These are phyloP conservation scores for Eueremaeus valkanovi DNA, from an alignment of 2,888 invertebrate species.

Conservation along the genomic window DNA sequence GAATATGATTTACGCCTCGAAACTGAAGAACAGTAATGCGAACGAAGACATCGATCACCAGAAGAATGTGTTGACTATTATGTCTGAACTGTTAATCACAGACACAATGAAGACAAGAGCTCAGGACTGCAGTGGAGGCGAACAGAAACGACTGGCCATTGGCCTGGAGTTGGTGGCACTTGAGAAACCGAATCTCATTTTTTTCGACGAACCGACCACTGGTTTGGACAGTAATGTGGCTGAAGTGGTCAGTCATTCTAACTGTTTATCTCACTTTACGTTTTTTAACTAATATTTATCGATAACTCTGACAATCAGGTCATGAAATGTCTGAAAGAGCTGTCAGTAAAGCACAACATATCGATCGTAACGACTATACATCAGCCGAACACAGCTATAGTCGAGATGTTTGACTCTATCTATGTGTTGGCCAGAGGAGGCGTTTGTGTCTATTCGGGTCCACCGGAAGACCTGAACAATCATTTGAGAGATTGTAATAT, in stretches of 20 bases:
- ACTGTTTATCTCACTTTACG: background rate
- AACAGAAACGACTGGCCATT: slow-evolving; percentile 1
- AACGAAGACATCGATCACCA: background rate
- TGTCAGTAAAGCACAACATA: background rate
- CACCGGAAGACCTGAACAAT: background rate
- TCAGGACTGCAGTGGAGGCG: background rate
- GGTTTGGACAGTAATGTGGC: background rate
- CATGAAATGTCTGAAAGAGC: background rate
- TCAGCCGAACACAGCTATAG: background rate
- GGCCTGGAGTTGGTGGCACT: background rate
- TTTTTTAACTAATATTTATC: background rate
- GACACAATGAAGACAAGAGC: background rate
- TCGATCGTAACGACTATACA: slow-evolving; percentile 4
- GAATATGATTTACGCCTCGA: background rate
- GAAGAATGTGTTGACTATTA: background rate
- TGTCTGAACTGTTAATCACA: background rate
- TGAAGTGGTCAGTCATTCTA: background rate
- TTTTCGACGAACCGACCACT: background rate
- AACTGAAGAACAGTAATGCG: background rate
- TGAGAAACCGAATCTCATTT: background rate
- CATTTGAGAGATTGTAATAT: background rate
- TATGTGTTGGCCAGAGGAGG: slow-evolving; percentile 11
- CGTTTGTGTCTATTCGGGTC: background rate
- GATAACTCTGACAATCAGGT: background rate
- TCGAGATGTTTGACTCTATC: background rate